Evolutionary conservation across 2,888 invertebrate species (phyloP).

Genomic region (Lumbricus terrestris): DNA sequence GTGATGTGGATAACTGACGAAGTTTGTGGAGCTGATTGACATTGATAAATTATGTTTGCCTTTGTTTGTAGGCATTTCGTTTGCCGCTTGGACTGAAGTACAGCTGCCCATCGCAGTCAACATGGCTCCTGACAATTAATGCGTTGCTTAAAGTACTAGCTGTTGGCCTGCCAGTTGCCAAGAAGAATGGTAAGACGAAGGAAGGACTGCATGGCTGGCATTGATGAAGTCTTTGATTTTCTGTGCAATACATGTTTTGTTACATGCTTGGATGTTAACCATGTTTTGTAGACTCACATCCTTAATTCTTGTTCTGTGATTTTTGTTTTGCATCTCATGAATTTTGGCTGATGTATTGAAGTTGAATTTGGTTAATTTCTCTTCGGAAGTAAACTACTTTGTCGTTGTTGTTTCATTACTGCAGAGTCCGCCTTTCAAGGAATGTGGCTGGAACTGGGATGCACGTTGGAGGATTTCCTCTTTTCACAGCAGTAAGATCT

Average conservation of each 20-base stretch:
- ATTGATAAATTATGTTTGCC: background rate
- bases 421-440: slow-evolving; percentile 49
- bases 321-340: background rate
- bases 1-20: background rate
- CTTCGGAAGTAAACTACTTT: background rate
- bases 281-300: no score
- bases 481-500: slow-evolving; percentile 78
- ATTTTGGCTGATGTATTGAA: background rate
- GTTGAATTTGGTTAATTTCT: background rate
- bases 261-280: no score
- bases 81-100: slow-evolving; percentile 78
- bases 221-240: background rate
- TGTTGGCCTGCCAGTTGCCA: slow-evolving; percentile 82
- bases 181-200: slow-evolving; percentile 69
- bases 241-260: background rate
- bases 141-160: slow-evolving; percentile 76
- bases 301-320: background rate
- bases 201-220: background rate
- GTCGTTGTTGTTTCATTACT: background rate
- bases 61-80: slow-evolving; percentile 66
- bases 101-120: slow-evolving; percentile 74
- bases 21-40: background rate
- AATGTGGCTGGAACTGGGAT: slow-evolving; percentile 81
- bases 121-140: slow-evolving; percentile 80
- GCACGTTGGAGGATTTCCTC: slow-evolving; percentile 84